Base-by-base conservation (phyloP, 2,888 invertebrate genomes). In the Pachydiplax longipennis region DNA sequence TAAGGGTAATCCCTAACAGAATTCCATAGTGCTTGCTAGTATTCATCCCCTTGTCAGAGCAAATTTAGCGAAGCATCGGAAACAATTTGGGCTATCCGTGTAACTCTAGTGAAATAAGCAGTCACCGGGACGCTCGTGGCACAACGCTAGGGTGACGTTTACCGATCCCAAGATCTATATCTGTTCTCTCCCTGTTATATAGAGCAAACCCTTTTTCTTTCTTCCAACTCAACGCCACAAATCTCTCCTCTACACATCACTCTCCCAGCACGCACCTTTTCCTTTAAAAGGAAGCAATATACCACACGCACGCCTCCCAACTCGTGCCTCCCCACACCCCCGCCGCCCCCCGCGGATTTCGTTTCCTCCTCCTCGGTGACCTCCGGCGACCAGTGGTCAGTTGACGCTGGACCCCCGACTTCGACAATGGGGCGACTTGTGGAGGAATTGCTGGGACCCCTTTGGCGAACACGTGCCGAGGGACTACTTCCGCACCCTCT, bases 301-400 rank as follows among this genome's bases (percentile, higher is more conserved):
- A 87, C 87, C 87, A 87, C 87, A 61, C 87, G 61, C 87, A 37
- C 58, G 87, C 82, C 82, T 37, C 37, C n/a, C 40, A 58, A 37
- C 87, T 87, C 87, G 87, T 87, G 87, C 37, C 87, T 61, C 37
- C 53, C 83, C 31, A 48, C 44, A 25, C 53, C 58, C 25, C 58
- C 87, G 37, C 61, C 87, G 37, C 87, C 87, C 87, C 87, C 87
- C 87, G 87, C 87, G 87, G 87, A 40, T 37, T n/a, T 37, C 87
- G 61, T 53, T 87, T 87, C 87, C 87, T 87, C 61, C 82, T n/a
- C n/a, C 40, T 48, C 82, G 44, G 8, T 15, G 53, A 18, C 35
- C 87, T 31, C 61, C 87, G 13, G 2, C 65, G 58, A 53, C 35
- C 81, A 81, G 15, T n/a, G 81, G 25, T 40, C n/a, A 81, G 25